Conservation (phyloP, 2,888 invertebrate species). For the Hypena proboscidalis region DNA sequence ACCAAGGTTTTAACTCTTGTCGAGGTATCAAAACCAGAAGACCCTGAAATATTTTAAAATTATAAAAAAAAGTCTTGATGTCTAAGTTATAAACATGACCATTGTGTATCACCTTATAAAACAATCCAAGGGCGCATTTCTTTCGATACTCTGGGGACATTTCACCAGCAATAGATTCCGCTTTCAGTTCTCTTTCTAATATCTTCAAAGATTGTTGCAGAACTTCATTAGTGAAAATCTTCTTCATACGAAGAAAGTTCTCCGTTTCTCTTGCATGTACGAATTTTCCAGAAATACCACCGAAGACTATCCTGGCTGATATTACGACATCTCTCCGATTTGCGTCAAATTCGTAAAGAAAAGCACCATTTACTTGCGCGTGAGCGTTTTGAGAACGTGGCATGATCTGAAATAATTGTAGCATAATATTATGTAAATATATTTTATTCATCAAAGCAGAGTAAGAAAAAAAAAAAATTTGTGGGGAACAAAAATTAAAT, state of each 20-base stretch:
- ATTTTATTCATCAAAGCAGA: no score
- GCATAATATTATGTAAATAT: neutral
- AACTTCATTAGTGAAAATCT: conserved; percentile 73
- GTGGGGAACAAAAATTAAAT: neutral
- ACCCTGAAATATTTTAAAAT: conserved; percentile 62
- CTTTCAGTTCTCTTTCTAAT: conserved; percentile 81
- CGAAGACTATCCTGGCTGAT: conserved; percentile 86
- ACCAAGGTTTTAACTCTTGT: conserved; percentile 67
- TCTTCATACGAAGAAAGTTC: conserved; percentile 60
- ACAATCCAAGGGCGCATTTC: conserved; percentile 85
- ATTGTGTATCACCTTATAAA: conserved; percentile 87
- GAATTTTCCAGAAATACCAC: conserved; percentile 81
- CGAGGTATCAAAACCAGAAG: conserved; percentile 80
- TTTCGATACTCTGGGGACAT: conserved; percentile 85
- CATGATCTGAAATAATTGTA: conserved; percentile 85
- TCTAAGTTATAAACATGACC: neutral
- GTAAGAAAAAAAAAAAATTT: neutral
- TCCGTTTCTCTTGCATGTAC: conserved; percentile 87
- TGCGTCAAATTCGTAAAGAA: conserved; percentile 84
- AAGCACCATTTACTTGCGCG: conserved; percentile 91
- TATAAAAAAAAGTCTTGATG: neutral
- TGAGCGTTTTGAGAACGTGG: conserved; percentile 90
- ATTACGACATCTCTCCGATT: conserved; percentile 50
- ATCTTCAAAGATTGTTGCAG: conserved; percentile 81
- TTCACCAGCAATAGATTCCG: conserved; percentile 79